These are phyloP conservation scores for Bujurquina vittata DNA, from an alignment of 2,113 vertebrate species.

Conservation along the genomic window DNA sequence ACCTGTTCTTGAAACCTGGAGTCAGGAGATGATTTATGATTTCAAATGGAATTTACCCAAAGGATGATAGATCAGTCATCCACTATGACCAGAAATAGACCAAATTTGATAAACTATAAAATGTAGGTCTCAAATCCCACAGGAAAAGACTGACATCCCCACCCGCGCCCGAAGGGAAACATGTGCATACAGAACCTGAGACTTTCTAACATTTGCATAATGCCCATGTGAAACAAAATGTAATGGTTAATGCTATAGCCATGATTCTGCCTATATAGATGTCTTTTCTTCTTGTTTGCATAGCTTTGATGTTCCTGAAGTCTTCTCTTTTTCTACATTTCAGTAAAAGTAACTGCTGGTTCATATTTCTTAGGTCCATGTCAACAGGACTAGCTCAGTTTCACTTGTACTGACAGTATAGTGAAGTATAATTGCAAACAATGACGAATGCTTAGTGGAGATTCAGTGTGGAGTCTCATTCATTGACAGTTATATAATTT, in stretches of 20 bases:
- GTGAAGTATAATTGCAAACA: background rate
- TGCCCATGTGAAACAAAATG: background rate
- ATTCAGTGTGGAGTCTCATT: background rate
- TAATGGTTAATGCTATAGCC: background rate
- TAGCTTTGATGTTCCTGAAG: background rate
- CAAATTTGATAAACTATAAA: background rate
- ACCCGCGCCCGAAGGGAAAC: too few species aligned
- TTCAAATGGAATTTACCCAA: background rate
- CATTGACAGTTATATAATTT: constrained; percentile 24
- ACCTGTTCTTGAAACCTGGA: background rate
- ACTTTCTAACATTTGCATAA: background rate
- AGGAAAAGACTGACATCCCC: background rate
- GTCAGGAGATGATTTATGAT: background rate
- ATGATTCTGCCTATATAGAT: background rate
- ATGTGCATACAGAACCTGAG: too few species aligned
- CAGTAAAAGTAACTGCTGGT: background rate
- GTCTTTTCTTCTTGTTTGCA: too few species aligned
- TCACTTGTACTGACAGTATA: background rate
- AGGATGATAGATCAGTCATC: background rate
- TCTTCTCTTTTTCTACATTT: background rate
- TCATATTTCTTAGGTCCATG: background rate
- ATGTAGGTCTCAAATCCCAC: background rate
- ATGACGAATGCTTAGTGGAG: background rate
- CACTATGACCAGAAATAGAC: background rate
- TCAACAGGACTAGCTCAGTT: background rate